Evolutionary conservation across 2,113 vertebrate species (phyloP).

Genomic region (Heterotilapia buettikoferi): DNA sequence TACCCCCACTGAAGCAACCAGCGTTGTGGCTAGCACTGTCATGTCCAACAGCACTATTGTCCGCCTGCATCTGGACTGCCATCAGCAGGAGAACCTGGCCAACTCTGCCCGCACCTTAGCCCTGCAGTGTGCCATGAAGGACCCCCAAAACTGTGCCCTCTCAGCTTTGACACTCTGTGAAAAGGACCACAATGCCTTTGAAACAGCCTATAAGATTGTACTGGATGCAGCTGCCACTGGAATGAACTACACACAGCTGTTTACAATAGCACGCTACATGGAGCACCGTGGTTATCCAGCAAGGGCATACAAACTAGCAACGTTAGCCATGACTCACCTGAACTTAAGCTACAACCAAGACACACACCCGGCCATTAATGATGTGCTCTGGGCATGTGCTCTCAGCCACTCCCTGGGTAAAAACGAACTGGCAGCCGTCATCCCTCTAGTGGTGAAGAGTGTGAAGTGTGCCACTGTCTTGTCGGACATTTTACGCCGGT

Average conservation of each 20-base stretch:
- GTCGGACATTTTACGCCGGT: conserved; percentile 92
- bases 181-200: conserved; percentile 96
- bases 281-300: conserved; percentile 83
- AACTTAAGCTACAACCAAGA: conserved; percentile 79
- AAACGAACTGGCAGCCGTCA: conserved; percentile 92
- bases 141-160: conserved; percentile 79
- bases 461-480: conserved; percentile 94
- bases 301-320: conserved; percentile 60
- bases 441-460: conserved; percentile 94
- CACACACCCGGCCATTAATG: conserved; percentile 94
- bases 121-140: conserved; percentile 94
- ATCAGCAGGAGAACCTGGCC: conserved; percentile 91
- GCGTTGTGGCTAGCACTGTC: conserved; percentile 88
- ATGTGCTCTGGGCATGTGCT: conserved; percentile 95
- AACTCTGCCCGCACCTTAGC: conserved; percentile 91
- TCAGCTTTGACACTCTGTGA: conserved; percentile 92
- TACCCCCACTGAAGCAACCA: conserved; percentile 94
- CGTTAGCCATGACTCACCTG: conserved; percentile 56
- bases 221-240: conserved; percentile 87
- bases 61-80: conserved; percentile 89
- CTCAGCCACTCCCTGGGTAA: conserved; percentile 95
- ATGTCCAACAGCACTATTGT: conserved; percentile 93
- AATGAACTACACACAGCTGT: conserved; percentile 95
- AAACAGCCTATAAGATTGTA: conserved; percentile 95
- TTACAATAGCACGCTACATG: conserved; percentile 97